These are phyloP conservation scores for Corvus cornix DNA, from an alignment of 2,113 vertebrate species.

Conservation along the genomic window DNA sequence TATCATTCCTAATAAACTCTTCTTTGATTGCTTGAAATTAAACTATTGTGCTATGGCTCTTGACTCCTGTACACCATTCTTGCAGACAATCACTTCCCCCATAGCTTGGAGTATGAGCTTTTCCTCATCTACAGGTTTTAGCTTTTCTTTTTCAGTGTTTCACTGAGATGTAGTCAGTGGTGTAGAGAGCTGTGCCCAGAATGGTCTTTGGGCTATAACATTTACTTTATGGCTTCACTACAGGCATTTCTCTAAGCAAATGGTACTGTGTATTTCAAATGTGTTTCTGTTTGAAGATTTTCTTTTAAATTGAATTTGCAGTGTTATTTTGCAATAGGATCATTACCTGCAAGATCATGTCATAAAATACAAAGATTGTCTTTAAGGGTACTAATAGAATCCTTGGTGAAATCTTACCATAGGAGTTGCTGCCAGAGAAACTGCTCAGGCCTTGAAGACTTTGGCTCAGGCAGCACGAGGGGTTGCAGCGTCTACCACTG, in stretches of 20 bases:
- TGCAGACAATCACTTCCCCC: background rate
- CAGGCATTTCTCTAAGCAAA: background rate
- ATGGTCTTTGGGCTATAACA: background rate
- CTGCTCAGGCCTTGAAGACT: constrained; percentile 92
- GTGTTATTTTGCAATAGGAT: background rate
- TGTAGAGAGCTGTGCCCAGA: background rate
- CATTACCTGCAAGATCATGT: background rate
- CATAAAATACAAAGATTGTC: background rate
- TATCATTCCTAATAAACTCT: background rate
- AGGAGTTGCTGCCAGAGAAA: constrained; percentile 97
- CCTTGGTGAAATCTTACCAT: background rate
- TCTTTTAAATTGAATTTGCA: background rate
- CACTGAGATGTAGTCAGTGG: background rate
- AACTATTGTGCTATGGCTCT: background rate
- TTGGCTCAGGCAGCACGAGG: constrained; percentile 94
- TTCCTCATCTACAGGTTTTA: background rate
- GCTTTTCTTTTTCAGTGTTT: background rate
- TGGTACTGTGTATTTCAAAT: background rate
- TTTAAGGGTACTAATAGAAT: background rate
- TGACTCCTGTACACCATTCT: background rate
- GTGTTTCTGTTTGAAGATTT: background rate
- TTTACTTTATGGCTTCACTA: background rate
- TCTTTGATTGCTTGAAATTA: background rate
- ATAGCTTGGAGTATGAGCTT: background rate
- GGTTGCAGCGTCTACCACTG: constrained; percentile 90